A percentile compares a stretch with the other conserved stretches of the same genome.
Evolutionary conservation across 2,797 vertebrate species (phyloP).

Genomic region (Argyrosomus regius): DNA sequence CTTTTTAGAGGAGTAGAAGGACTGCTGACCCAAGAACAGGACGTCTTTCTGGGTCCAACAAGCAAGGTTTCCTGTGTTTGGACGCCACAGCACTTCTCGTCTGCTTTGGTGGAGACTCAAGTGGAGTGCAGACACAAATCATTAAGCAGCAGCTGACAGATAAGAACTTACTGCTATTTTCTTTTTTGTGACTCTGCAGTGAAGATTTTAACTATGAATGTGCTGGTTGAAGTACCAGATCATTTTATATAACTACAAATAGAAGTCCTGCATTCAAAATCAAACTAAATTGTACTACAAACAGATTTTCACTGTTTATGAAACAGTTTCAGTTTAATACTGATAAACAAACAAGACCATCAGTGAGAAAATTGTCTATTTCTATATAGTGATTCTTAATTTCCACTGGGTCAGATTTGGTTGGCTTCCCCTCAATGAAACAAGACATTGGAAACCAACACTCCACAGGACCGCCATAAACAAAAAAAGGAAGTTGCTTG

Average conservation of each 20-base stretch:
- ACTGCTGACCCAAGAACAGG: conserved; percentile 84
- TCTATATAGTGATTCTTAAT: no score
- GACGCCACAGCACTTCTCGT: conserved; percentile 74
- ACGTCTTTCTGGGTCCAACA: conserved; percentile 73
- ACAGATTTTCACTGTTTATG: no score
- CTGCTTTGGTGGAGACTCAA: conserved; percentile 30
- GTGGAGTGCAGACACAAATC: conserved; percentile 40
- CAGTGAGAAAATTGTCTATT: no score
- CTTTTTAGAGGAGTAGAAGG: conserved; percentile 77
- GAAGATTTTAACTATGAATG: not conserved
- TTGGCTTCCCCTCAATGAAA: no score
- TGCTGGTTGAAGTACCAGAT: not conserved
- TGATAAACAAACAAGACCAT: no score
- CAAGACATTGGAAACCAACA: no score
- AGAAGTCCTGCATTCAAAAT: not conserved
- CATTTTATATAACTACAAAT: not conserved
- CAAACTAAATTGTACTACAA: not conserved
- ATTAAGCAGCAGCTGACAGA: conserved; percentile 24
- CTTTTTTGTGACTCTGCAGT: conserved; percentile 1
- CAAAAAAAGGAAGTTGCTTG: no score
- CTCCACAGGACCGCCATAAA: no score
- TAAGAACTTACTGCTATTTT: not conserved
- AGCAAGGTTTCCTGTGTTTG: conserved; percentile 75
- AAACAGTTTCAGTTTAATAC: no score
- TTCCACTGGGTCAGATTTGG: no score